Evolutionary conservation across 2,888 invertebrate species (phyloP), one percentile per base, ranked within the genome.

Genomic region (Thumatha senex): DNA sequence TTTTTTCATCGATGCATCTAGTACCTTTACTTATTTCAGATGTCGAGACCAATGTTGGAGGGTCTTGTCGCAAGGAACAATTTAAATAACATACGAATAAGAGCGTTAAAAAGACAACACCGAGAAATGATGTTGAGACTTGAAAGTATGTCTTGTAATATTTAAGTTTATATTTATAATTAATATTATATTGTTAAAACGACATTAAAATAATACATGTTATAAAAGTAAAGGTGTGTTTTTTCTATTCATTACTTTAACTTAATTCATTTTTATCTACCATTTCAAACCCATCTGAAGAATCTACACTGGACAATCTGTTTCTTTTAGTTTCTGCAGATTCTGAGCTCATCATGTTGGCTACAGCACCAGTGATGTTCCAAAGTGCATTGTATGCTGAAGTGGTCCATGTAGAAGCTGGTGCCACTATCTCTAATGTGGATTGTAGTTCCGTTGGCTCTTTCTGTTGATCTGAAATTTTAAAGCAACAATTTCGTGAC

Each of bases 21-120:
- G 18, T 24, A 24, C 18, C 5, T 24, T 24, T 24, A 24, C 7
- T 47, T 49, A 10, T 84, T 82, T 56, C 80, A 92, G 92, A 86
- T 90, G 82, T 92, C 92, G 13, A 79, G 90, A 53, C 92, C 92
- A 13, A 90, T 92, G 92, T 65, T 92, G 55, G 92, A 92, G 68
- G 86, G 84, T 34, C 80, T 92, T 54, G 87, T 89, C 39, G 86
- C 90, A 33, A 79, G 90, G 62, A 92, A 92, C 73, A 74, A 76
- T 51, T 70, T 90, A 7, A 86, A 88, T 60, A 78, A 70, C 66
- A 67, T 91, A 40, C 78, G 92, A 36, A 68, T 92, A 48, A 82
- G 81, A 69, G 87, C 90, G 51, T 72, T 92, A 56, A 89, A 90
- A 66, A 87, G 77, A 67, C 88, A 89, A 53, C 92, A 91, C 63